These are phyloP conservation scores for Pristionchus arcanus DNA, from an alignment of 2,888 invertebrate species.

Conservation along the genomic window DNA sequence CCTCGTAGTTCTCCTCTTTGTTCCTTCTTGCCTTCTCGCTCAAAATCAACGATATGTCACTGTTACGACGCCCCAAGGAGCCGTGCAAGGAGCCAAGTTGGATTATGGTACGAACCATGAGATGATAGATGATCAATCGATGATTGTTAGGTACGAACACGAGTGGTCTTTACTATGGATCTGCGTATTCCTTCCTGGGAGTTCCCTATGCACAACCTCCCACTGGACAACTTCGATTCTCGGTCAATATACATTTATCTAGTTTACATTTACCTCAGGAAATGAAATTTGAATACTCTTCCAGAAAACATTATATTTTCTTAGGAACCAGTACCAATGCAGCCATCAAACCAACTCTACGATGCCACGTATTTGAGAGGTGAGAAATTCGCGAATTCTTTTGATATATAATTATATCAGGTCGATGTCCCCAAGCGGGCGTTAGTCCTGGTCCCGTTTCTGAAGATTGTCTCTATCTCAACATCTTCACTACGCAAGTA, in stretches of 20 bases:
- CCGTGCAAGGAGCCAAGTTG: conserved; percentile 62
- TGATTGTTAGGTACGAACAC: conserved; percentile 62
- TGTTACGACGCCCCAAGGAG: conserved; percentile 63
- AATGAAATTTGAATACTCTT: not conserved
- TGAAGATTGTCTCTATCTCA: conserved; percentile 73
- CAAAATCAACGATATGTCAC: conserved; percentile 60
- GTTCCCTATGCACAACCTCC: conserved; percentile 72
- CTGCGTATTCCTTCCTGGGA: conserved; percentile 69
- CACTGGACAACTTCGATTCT: conserved; percentile 64
- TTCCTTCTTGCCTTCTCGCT: conserved; percentile 12
- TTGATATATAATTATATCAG: not conserved
- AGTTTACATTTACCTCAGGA: no score
- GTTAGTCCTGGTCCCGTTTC: conserved; percentile 57
- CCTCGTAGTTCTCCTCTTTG: not conserved
- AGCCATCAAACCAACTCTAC: conserved; percentile 59
- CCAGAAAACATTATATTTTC: not conserved
- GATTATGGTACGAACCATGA: conserved; percentile 61
- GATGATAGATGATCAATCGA: not conserved
- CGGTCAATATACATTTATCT: conserved; percentile 56
- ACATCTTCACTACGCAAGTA: conserved; percentile 63
- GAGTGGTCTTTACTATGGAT: conserved; percentile 66
- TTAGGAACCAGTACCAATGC: conserved; percentile 60
- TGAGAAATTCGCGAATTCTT: not conserved
- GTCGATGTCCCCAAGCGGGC: conserved; percentile 67
- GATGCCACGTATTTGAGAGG: conserved; percentile 70